Base-by-base conservation (phyloP, 1,140 invertebrate genomes). In the Carposina sasakii region DNA sequence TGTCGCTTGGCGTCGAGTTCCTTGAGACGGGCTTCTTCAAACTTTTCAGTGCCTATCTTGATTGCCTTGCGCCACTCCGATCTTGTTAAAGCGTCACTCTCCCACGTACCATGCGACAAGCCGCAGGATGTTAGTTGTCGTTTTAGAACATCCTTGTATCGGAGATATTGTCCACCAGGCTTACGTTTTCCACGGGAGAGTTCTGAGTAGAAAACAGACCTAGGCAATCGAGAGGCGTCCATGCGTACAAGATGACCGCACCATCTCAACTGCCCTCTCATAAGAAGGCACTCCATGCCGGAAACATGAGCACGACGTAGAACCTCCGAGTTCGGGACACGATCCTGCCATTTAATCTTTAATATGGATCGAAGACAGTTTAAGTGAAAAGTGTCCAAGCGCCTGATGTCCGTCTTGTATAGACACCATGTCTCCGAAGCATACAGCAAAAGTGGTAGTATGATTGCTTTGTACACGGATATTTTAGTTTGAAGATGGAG, bases 401-500 rank as follows among this genome's bases (percentile, higher is more conserved):
- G 42, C 5, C 24, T 52, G 6, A 52, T 30, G 23, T 52, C 50
- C 8, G 22, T 15, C 22, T 45, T 52, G 26, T 52, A 52, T 1
- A 30, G 1, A 23, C 36, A 28, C 47, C 47, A 51, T 17, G 49
- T 51, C 21, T 51, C 40, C 2, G 33, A 9, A 5, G 22, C 33
- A 44, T 44, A 51, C 10, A 51, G 20, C 26, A 44, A 17, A 0
- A 45, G 6, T 9, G 49, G 42, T 36, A 51, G 13, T 15, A 49
- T 41, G 15, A 49, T 12, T 20, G 40, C 48, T 16, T 43, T 42
- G 39, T 42, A 50, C 2, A 50, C 39, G 4, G 16, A 1, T 8
- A 55, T 28, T 50, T 55, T 55, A 19, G 34, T 36, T 16, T 36
- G n/a, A 1, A 48, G 45, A 15, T 48, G 37, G 2, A 49, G 19